Evolutionary conservation across 2,888 invertebrate genomes (phyloP).

Genomic region (Ormyrus rosae): DNA sequence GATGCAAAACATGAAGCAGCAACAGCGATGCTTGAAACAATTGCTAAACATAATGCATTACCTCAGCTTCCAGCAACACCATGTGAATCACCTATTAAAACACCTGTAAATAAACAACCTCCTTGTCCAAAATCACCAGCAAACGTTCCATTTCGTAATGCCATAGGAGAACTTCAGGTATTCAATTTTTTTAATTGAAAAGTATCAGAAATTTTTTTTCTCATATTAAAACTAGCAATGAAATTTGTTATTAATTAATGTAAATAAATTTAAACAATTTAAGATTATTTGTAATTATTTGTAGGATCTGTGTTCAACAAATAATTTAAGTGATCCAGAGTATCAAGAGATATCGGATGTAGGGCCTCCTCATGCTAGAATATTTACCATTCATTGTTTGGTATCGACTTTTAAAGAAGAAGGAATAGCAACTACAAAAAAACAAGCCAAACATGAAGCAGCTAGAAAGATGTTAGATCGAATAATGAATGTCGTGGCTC

Average conservation of each 20-base stretch:
- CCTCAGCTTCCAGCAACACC: slow-evolving; percentile 68
- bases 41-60: slow-evolving; percentile 65
- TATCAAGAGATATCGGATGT: slow-evolving; percentile 80
- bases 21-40: slow-evolving; percentile 69
- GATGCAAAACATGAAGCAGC: slow-evolving; percentile 76
- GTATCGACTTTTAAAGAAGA: slow-evolving; percentile 78
- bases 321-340: slow-evolving; percentile 77
- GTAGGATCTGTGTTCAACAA: slow-evolving; percentile 70
- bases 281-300: not conserved
- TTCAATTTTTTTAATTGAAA: slow-evolving; percentile 1
- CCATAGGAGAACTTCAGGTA: slow-evolving; percentile 71
- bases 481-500: slow-evolving; percentile 63
- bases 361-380: slow-evolving; percentile 82
- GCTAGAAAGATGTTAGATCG: slow-evolving; percentile 76
- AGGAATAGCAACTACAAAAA: slow-evolving; percentile 81
- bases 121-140: slow-evolving; percentile 60
- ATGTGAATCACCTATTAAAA: slow-evolving; percentile 65
- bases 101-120: slow-evolving; percentile 61
- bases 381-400: slow-evolving; percentile 80
- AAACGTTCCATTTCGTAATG: slow-evolving; percentile 68
- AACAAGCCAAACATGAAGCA: slow-evolving; percentile 81
- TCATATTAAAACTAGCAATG: not conserved
- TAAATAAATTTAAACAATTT: not conserved
- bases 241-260: slow-evolving; percentile 15
- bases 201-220: not conserved